Evolutionary conservation across 2,888 invertebrate genomes (phyloP), one percentile per base, ranked within the genome.

Genomic region (Helleia helle): DNA sequence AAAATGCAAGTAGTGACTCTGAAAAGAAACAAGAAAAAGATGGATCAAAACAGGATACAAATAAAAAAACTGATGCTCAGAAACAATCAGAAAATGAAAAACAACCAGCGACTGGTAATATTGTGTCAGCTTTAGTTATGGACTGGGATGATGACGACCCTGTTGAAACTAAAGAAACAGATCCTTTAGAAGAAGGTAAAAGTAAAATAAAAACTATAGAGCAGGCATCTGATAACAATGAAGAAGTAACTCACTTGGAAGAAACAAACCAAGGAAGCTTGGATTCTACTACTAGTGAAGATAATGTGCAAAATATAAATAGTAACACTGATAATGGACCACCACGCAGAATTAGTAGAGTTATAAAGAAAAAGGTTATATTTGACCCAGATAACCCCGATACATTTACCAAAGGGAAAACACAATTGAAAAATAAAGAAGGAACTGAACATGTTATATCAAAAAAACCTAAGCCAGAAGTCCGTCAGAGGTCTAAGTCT

Each of bases 281-380:
- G 34, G 72, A 75, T 52, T 59, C 63, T 36, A 49, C 58, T 30
- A 39, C 54, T 17, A 57, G 49, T 60, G 72, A 76, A 41, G 62
- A 59, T 13, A 59, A 58, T 46, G 46, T 48, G 34, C 49, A 57
- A 30, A 58, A 49, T 43, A 41, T 51, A 22, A 67, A 50, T 46
- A 79, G 70, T 48, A 63, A 56, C 54, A 52, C 49, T 43, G 76
- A 73, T 56, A 77, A 79, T 47, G 43, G 52, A 14, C 71, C 66
- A 44, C 75, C 77, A 44, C 63, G 73, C 34, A 67, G 85, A 54
- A 59, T 73, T 24, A 68, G 79, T 11, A 71, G 91, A 53, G 83
- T 91, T 12, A 90, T 92, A 17, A 92, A 91, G 59, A 89, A 88
- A 48, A 91, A 91, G 71, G 88, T 91, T 3, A 91, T 91, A 50